Evolutionary conservation across 2,888 invertebrate genomes (phyloP), one percentile per base, ranked within the genome.

Genomic region (Lutraria lutraria): DNA sequence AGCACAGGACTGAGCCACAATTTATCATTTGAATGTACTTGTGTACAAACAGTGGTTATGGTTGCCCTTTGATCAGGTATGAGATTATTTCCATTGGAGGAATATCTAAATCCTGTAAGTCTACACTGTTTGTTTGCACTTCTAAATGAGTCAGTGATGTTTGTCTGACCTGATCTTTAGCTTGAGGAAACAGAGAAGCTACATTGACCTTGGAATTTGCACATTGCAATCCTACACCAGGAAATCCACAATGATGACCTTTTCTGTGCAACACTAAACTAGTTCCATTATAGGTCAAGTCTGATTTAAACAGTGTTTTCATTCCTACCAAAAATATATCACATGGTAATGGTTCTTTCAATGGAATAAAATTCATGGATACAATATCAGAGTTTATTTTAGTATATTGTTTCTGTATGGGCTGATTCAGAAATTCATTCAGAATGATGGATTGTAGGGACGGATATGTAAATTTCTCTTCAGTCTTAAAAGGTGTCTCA

Each of bases 261-360:
- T 93, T 85, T n/a, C 95, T 92, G 81, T 95, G 95, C n/a, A 95
- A 84, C 34, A 95, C 93, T 19, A 95, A 54, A 87, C 94, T 94
- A n/a, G 95, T 95, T 29, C 95, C 95, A 85, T 94, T 95, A 86
- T 94, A 94, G n/a, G 91, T 86, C 19, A 94, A 83, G 81, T 95
- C 93, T 10, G 93, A 90, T 34, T 92, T 94, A 53, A 93, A 92
- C 52, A 95, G 89, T 52, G 94, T 94, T 52, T 94, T 93, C 81
- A 96, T 85, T 85, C 93, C 94, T n/a, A 95, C 93, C 29, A 94
- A 34, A 63, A 93, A 90, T 1, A 93, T 85, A 92, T 96, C 95
- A 94, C 95, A 96, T n/a, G 95, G 95, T 63, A 96, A 81, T 19
- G 95, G 89, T 56, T 86, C 82, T 43, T 91, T 63, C n/a, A 93